Conservation (phyloP, 35 echinoderm and acorn worm species). For the Ophioderma brevispina region DNA sequence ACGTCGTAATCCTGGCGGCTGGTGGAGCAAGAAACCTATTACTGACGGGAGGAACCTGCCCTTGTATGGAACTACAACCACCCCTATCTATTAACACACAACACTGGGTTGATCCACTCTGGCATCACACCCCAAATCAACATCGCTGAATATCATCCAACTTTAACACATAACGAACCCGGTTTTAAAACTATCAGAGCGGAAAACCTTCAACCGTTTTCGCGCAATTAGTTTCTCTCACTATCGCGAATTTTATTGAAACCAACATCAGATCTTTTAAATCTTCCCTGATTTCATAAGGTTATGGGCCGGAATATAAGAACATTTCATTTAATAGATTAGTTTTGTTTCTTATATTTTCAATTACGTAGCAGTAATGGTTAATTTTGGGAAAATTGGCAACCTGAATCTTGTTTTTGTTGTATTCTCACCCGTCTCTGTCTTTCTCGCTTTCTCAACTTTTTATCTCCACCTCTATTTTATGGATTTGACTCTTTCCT, state of each 20-base stretch:
- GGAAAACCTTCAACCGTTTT: neutral
- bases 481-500: too few species aligned
- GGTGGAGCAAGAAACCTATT: conserved; percentile 95
- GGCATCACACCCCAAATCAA: neutral
- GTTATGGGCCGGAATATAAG: too few species aligned
- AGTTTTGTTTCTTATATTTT: too few species aligned
- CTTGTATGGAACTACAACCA: neutral
- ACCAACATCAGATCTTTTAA: neutral
- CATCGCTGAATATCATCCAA: neutral
- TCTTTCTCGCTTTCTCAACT: too few species aligned
- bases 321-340: too few species aligned
- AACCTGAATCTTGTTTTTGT: too few species aligned
- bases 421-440: too few species aligned
- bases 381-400: too few species aligned
- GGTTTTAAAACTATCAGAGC: neutral
- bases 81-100: neutral
- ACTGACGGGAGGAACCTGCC: conserved; percentile 50
- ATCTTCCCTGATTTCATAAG: neutral
- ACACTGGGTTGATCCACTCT: neutral
- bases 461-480: too few species aligned
- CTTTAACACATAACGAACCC: neutral
- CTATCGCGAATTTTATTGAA: neutral
- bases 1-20: conserved; percentile 89
- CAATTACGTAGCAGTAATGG: too few species aligned
- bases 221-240: neutral